Base-by-base conservation (phyloP, 1,140 invertebrate species). In the Daktulosphaira vitifoliae region DNA sequence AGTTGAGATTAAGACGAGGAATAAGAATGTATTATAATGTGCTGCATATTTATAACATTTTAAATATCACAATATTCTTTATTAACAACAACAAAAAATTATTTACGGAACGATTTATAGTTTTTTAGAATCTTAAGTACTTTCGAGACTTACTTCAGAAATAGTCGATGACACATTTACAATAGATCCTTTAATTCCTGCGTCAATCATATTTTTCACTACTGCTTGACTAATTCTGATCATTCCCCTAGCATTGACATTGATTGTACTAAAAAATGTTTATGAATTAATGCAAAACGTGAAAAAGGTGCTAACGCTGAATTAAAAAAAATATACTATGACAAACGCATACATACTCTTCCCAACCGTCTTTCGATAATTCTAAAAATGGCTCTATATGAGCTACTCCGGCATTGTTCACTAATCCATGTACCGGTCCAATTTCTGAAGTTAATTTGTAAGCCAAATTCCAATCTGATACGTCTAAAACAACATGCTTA, bases 161-260 rank as follows among this genome's bases (percentile, higher is more conserved):
- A 85, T 87, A 73, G 90, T 83, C n/a, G 90, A 94, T 1, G 92
- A 96, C 13, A 96, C 73, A 72, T 96, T 95, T 0, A 96, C 92
- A 69, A 96, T 92, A 46, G 83, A 78, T 42, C 92, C 89, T 49
- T 80, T 78, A 42, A 75, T 75, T 71, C 85, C 85, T 18, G 84
- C 78, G 49, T 82, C 75, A 20, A 90, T 80, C 83, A 92, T 85
- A 70, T 82, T 77, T 70, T 81, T 79, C 33, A 84, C 83, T 65
- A 90, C 82, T 67, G 84, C 72, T 78, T 92, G 92, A 8, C 86
- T 87, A 11, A 95, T 81, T 73, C 92, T 90, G 26, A 95, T 79
- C 0, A 89, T 77, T 5, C 88, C 80, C 77, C 93, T 94, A 0
- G 92, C 82, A 78, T 96, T 96, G 0, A 93, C 76, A 72, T 84